Conservation (phyloP, 1,140 invertebrate species). For the Drosophila nikananu region DNA sequence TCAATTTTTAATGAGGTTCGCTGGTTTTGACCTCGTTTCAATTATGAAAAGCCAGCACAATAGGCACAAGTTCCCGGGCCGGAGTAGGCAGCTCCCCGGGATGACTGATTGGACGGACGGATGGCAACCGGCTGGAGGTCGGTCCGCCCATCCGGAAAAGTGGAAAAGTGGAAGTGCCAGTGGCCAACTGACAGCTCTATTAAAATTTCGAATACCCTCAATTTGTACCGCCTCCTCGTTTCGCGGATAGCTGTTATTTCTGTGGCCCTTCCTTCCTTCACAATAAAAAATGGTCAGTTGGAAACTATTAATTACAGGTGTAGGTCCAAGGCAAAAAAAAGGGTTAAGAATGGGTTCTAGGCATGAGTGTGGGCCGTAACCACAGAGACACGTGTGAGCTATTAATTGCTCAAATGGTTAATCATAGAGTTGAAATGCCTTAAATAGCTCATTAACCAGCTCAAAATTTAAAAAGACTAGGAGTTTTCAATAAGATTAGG, state of each 20-base stretch:
- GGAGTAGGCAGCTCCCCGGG: constrained; percentile 29
- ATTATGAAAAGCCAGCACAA: constrained; percentile 67
- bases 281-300: constrained; percentile 30
- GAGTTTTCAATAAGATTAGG: too few relatives aligned
- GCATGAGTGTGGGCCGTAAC: background rate
- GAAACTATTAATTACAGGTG: constrained; percentile 62
- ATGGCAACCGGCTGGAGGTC: constrained; percentile 40
- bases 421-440: constrained; percentile 14
- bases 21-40: constrained; percentile 73
- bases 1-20: constrained; percentile 79
- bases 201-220: constrained; percentile 50
- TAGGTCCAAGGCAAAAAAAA: constrained; percentile 12
- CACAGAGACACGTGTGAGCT: constrained; percentile 23
- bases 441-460: constrained; percentile 8
- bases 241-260: constrained; percentile 8
- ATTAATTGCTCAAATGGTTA: constrained; percentile 28
- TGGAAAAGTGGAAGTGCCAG: constrained; percentile 31
- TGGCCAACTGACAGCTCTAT: constrained; percentile 29
- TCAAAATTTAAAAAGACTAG: too few relatives aligned
- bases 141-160: constrained; percentile 41
- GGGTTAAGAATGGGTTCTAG: constrained; percentile 8
- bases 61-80: constrained; percentile 24
- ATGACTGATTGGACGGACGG: constrained; percentile 46
- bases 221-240: constrained; percentile 27
- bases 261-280: background rate